Conservation (phyloP, 2,113 vertebrate genomes). For the Plotosus lineatus region DNA sequence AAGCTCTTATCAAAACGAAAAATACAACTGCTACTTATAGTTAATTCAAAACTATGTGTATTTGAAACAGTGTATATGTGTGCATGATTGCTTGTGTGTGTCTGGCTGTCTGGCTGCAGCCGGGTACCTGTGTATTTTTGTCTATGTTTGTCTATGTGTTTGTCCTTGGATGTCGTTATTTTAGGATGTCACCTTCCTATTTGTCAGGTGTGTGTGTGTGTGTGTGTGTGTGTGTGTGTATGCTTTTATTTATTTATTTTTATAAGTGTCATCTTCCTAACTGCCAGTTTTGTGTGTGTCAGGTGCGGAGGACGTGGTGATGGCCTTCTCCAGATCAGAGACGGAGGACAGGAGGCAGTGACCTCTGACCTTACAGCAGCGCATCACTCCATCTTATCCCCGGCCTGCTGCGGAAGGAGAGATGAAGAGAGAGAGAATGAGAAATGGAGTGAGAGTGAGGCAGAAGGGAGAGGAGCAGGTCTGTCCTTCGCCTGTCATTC, state of each 20-base stretch:
- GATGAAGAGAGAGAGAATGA: slow-evolving; percentile 52
- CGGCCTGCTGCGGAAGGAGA: slow-evolving; percentile 65
- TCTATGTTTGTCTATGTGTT: neutral
- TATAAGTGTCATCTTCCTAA: neutral
- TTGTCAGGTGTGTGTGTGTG: neutral
- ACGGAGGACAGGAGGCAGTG: slow-evolving; percentile 96
- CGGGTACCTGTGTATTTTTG: neutral
- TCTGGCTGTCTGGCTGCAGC: neutral
- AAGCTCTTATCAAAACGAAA: too few relatives aligned
- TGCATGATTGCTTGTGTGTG: neutral
- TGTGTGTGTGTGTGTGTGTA: neutral
- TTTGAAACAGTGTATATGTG: neutral
- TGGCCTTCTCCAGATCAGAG: slow-evolving; percentile 98
- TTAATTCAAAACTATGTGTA: too few relatives aligned
- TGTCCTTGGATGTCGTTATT: neutral
- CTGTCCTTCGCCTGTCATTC: slow-evolving; percentile 29
- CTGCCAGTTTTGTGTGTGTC: slow-evolving; percentile 16
- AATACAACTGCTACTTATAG: too few relatives aligned
- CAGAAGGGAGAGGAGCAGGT: slow-evolving; percentile 50
- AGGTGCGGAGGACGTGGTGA: slow-evolving; percentile 98
- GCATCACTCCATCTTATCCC: slow-evolving; percentile 53
- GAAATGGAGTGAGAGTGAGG: slow-evolving; percentile 51
- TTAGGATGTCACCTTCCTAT: neutral
- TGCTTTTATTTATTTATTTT: neutral
- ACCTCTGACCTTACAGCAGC: slow-evolving; percentile 51